Base-by-base conservation (phyloP, 2,113 vertebrate genomes). In the Brachypteracias leptosomus region DNA sequence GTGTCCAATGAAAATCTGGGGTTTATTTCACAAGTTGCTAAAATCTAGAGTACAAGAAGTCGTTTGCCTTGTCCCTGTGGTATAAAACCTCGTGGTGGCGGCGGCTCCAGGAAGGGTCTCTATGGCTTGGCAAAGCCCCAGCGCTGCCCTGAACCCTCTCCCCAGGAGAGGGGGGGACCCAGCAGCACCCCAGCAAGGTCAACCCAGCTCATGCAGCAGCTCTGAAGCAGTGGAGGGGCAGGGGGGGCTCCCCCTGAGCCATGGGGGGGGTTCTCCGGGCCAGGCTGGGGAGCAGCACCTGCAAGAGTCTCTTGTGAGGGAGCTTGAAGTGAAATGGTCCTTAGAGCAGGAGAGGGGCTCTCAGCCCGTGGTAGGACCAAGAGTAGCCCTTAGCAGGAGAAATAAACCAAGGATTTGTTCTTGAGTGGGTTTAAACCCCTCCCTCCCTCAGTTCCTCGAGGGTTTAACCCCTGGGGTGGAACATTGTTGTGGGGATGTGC, bases 21-120 rank as follows among this genome's bases (percentile, higher is more conserved):
- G 38, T 91, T 96, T 97, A 95, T 97, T 96, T 96, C 93, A 93
- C 91, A 70, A 89, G 91, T 89, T 13, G 73, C 95, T 95, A 95
- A 95, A 93, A 94, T 62, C 94, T 89, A 93, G 91, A 96, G 70
- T 89, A 91, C 95, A 96, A 54, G 44, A n/a, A 88, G 83, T 68
- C 76, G 42, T 47, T 74, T n/a, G 85, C 52, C 22, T 82, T 61
- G 18, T 89, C 77, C 25, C 85, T 24, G 90, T 12, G 67, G 87
- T 20, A 54, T 74, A 62, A 92, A 85, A 91, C 61, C 96, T 74
- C 8, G 66, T 58, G 5, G 63, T 80, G 28, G 72, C 78, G 20
- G 65, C 8, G 80, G 71, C 76, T 90, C 95, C 1, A 51, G 73
- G 85, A 36, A 91, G 73, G 86, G 83, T 88, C 15, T 93, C 61